Evolutionary conservation across 2,797 vertebrate genomes (phyloP).

Genomic region (Sebastes wilsoni): DNA sequence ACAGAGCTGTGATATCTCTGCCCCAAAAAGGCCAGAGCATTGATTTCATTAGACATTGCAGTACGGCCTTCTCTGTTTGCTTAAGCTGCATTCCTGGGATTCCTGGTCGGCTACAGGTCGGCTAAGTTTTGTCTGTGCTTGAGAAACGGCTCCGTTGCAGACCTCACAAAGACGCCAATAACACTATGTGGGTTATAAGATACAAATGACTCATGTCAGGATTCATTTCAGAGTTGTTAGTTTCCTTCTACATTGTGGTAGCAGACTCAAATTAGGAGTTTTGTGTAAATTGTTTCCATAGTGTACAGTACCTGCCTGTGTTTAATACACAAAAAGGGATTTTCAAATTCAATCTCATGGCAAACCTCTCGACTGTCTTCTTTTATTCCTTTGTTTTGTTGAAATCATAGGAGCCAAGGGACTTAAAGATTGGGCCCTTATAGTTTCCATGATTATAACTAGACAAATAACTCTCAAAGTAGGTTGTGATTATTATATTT

Average conservation of each 20-base stretch:
- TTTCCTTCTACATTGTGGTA: background rate
- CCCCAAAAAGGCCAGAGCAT: constrained; percentile 57
- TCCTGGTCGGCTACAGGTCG: constrained; percentile 71
- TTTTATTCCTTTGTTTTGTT: background rate
- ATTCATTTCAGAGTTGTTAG: background rate
- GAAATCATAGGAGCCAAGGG: background rate
- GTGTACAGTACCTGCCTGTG: background rate
- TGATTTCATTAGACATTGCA: constrained; percentile 78
- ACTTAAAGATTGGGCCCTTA: background rate
- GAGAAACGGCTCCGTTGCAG: constrained; percentile 51
- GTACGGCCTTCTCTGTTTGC: constrained; percentile 81
- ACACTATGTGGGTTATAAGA: background rate
- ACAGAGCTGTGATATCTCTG: constrained; percentile 36
- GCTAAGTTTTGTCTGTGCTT: constrained; percentile 72
- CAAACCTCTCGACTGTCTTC: background rate
- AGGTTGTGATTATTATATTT: background rate
- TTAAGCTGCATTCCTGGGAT: constrained; percentile 84
- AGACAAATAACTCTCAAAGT: background rate
- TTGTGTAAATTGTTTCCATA: background rate
- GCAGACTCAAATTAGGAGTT: background rate
- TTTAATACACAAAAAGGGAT: background rate
- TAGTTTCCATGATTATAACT: background rate
- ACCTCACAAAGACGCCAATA: constrained; percentile 26
- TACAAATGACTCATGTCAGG: background rate
- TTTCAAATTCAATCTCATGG: background rate